Evolutionary conservation across 2,113 vertebrate genomes (phyloP), one percentile per base, ranked within the genome.

Genomic region (Caloenas nicobarica): DNA sequence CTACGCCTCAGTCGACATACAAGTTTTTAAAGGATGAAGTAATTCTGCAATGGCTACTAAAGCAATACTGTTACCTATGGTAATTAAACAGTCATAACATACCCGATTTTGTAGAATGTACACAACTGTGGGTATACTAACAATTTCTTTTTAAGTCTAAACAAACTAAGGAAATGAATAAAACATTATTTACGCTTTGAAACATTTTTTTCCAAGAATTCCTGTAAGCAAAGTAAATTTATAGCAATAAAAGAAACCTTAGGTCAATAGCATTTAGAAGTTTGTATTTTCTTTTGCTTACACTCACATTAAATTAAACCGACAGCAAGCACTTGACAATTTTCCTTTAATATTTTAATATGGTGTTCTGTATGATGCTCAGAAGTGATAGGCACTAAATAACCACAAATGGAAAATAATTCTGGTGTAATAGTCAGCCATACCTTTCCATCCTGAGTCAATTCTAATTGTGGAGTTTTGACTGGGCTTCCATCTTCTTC

Each of bases 361-460:
- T 3, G 4, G 16, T 40, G 14, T 80, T 90, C 40, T 57, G 7
- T 51, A 57, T 25, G 23, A 72, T 19, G 21, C 23, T 72, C 15
- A 50, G 23, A 92, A 86, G 34, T n/a, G 48, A 50, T 2, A 61
- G 29, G 25, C 29, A 87, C 26, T 53, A 61, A 71, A 87, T 42
- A 78, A 36, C 17, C 44, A 70, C 60, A 81, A 5, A 36, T 10
- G 16, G 44, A 85, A 91, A 87, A 36, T 70, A 12, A 60, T 18
- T 81, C 56, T 42, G 25, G 22, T 81, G 10, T 69, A 40, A 40
- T 71, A 74, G 38, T 64, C 34, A 57, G 66, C 81, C 97, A 88
- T 98, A 98, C 98, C 98, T 98, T 98, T 96, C 98, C 97, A 96
- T 98, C 98, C 90, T 93, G 91, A 81, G 93, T 80, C 54, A 97